These are phyloP conservation scores for Sussaba pulchella DNA, from an alignment of 2,888 invertebrate genomes.

Conservation along the genomic window DNA sequence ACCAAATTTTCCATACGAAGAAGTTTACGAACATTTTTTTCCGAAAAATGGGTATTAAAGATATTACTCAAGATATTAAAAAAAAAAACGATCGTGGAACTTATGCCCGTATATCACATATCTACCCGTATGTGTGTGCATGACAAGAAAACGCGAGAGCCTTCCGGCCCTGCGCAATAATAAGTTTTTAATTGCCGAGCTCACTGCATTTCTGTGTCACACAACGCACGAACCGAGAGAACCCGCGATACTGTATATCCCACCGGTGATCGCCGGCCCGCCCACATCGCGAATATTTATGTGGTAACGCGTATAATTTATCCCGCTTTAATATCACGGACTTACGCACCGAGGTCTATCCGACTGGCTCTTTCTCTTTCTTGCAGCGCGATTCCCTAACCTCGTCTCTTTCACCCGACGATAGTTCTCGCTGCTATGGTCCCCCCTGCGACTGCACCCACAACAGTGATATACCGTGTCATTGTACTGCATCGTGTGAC, in stretches of 20 bases:
- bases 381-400: conserved; percentile 35
- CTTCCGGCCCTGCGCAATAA: conserved; percentile 59
- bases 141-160: background rate
- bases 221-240: conserved; percentile 56
- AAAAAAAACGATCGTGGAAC: too few relatives aligned
- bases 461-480: conserved; percentile 64
- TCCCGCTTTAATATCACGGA: conserved; percentile 76
- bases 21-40: too few relatives aligned
- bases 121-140: conserved; percentile 1
- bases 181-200: conserved; percentile 69
- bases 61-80: too few relatives aligned
- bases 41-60: too few relatives aligned
- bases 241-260: conserved; percentile 27
- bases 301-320: conserved; percentile 76
- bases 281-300: conserved; percentile 75
- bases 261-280: conserved; percentile 64
- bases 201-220: conserved; percentile 72
- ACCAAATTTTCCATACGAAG: too few relatives aligned
- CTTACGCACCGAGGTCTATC: conserved; percentile 56
- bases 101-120: background rate
- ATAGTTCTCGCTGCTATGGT: conserved; percentile 21
- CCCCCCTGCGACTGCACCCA: conserved; percentile 24
- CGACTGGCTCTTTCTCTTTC: conserved; percentile 35
- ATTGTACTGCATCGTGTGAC: conserved; percentile 62
- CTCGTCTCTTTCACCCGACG: conserved; percentile 25